Evolutionary conservation across 2,888 invertebrate species (phyloP), one percentile per base, ranked within the genome.

Genomic region (Resseliella maxima): DNA sequence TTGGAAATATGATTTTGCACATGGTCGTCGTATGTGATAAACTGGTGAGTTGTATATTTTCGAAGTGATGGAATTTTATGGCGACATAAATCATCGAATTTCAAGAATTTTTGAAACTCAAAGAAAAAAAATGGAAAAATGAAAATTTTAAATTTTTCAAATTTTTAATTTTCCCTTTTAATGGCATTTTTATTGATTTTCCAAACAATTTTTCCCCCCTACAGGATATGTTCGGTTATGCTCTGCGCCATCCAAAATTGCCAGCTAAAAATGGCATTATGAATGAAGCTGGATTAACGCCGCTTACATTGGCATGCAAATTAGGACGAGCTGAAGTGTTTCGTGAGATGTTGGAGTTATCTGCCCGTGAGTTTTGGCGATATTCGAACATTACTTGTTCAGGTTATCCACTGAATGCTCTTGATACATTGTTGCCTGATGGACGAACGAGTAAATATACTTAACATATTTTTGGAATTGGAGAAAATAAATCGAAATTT

Each of bases 21-120:
- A 99, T 99, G 98, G 98, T 99, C 54, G 99, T 99, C 59, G 98
- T 99, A 87, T 96, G 97, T 90, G 98, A 99, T 92, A 98, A 99
- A 92, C 92, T 98, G 93, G 98, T 98, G 91, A 92, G 35, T 81
- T 86, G 46, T 46, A 18, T 87, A 27, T 87, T 27, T 50, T 81
- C 3, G 41, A 41, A 90, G n/a, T n/a, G n/a, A n/a, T n/a, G n/a
- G n/a, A n/a, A n/a, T n/a, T n/a, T n/a, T n/a, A n/a, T n/a, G n/a
- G n/a, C n/a, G n/a, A n/a, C n/a, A n/a, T n/a, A n/a, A n/a, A n/a
- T n/a, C n/a, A n/a, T n/a, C n/a, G n/a, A n/a, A n/a, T n/a, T n/a
- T n/a, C n/a, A n/a, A n/a, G n/a, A n/a, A n/a, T n/a, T n/a, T n/a
- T n/a, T n/a, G n/a, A n/a, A n/a, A n/a, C n/a, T n/a, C n/a, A n/a